phyloP scores from a whole-genome alignment of 1,140 invertebrate species.

The Drosophila willistoni region DNA sequence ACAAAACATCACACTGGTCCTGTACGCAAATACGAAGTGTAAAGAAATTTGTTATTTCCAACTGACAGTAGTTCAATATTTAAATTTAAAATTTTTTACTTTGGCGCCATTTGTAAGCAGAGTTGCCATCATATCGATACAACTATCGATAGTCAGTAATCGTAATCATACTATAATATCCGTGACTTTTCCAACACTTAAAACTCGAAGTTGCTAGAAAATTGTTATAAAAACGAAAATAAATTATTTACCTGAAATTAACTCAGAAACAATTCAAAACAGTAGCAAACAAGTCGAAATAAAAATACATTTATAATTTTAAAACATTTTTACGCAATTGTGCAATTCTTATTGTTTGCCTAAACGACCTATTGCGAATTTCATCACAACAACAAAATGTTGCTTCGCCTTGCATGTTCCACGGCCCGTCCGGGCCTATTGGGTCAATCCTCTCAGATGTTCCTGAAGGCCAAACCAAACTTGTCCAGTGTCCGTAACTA shows the following conservation, averaged over 20 bases:
- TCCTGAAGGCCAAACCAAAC: conserved; percentile 47
- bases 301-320: background rate
- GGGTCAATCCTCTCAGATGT: conserved; percentile 42
- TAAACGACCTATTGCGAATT: conserved; percentile 30
- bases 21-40: conserved; percentile 54
- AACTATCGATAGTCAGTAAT: background rate
- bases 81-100: background rate
- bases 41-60: background rate
- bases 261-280: conserved; percentile 14
- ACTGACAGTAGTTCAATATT: conserved; percentile 13
- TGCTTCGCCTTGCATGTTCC: conserved; percentile 56
- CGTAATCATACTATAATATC: no score
- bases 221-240: conserved; percentile 30
- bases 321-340: background rate
- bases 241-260: background rate
- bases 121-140: no score
- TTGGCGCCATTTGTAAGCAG: background rate
- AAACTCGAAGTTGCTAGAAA: conserved; percentile 20
- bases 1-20: conserved; percentile 13
- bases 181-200: no score
- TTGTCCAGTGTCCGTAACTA: conserved; percentile 56
- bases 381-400: conserved; percentile 70
- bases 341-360: background rate
- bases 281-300: background rate
- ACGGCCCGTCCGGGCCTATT: conserved; percentile 47